phyloP scores from a whole-genome alignment of 1,140 invertebrate genomes.

The Hyles euphorbiae region DNA sequence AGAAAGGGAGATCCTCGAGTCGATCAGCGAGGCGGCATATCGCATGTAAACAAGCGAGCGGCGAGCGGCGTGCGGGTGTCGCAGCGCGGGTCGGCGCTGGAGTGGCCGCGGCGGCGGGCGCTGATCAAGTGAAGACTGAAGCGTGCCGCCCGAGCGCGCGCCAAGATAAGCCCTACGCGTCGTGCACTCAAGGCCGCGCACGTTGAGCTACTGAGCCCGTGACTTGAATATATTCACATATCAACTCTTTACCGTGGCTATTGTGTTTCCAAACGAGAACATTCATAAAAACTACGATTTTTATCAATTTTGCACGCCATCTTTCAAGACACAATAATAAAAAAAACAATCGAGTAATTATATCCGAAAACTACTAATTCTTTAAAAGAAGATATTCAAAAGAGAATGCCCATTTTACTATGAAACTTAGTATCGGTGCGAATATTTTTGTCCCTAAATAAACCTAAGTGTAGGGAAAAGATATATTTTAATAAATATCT shows the following conservation, averaged over 20 bases:
- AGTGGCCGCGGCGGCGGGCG: slow-evolving; percentile 29
- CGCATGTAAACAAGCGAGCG: slow-evolving; percentile 56
- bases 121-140: slow-evolving; percentile 55
- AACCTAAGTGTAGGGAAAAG: too few relatives aligned
- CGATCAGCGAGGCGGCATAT: slow-evolving; percentile 23
- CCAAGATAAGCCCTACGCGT: slow-evolving; percentile 58
- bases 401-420: too few relatives aligned
- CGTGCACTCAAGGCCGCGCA: slow-evolving; percentile 45
- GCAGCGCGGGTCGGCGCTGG: slow-evolving; percentile 14
- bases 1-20: slow-evolving; percentile 1
- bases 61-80: slow-evolving; percentile 7
- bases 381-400: too few relatives aligned
- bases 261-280: slow-evolving; percentile 52
- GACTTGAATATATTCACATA: slow-evolving; percentile 55
- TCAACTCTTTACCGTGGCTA: slow-evolving; percentile 36
- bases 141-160: slow-evolving; percentile 35
- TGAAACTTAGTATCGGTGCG: too few relatives aligned
- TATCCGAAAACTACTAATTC: too few relatives aligned
- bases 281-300: slow-evolving; percentile 25
- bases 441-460: too few relatives aligned
- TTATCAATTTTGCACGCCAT: too few relatives aligned
- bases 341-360: too few relatives aligned
- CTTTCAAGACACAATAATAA: too few relatives aligned
- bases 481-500: too few relatives aligned
- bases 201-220: slow-evolving; percentile 56